phyloP scores from a whole-genome alignment of 2,888 invertebrate genomes.

The Kuschelorhynchus macadamiae region DNA sequence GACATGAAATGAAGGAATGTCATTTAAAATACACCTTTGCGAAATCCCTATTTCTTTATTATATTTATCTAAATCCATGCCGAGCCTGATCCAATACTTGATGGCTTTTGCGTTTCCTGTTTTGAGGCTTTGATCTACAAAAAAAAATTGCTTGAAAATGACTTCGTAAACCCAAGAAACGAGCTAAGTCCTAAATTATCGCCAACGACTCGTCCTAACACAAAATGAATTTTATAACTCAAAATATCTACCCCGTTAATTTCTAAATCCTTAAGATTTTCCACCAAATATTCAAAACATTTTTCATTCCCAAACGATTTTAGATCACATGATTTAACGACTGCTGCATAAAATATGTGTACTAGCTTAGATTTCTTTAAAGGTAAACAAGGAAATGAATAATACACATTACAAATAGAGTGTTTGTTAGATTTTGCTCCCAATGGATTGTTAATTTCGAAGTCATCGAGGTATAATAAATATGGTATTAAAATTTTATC shows the following conservation, averaged over 20 bases:
- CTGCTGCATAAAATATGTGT: constrained; percentile 50
- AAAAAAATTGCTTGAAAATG: constrained; percentile 47
- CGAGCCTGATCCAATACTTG: constrained; percentile 33
- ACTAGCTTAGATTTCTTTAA: constrained; percentile 51
- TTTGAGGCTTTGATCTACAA: constrained; percentile 48
- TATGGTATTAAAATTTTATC: constrained; percentile 51
- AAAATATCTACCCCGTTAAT: constrained; percentile 40
- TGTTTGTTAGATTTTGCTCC: constrained; percentile 51
- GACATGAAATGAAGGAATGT: constrained; percentile 54
- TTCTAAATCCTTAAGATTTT: constrained; percentile 49
- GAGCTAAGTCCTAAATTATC: constrained; percentile 53
- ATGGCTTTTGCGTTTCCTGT: constrained; percentile 27
- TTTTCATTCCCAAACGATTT: constrained; percentile 27
- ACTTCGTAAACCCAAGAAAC: constrained; percentile 49
- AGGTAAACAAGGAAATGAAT: constrained; percentile 54
- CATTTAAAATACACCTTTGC: constrained; percentile 42
- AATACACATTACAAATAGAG: constrained; percentile 53
- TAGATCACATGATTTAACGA: constrained; percentile 51
- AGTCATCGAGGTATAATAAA: constrained; percentile 54
- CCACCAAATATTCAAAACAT: constrained; percentile 1
- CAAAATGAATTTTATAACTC: constrained; percentile 44
- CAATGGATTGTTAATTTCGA: constrained; percentile 57
- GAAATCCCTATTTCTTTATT: background rate
- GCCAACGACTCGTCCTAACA: constrained; percentile 49
- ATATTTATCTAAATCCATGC: constrained; percentile 50